A percentile compares a stretch with the other conserved stretches of the same genome.
Conservation (phyloP, 2,888 invertebrate species). For the Rhogogaster chlorosoma region DNA sequence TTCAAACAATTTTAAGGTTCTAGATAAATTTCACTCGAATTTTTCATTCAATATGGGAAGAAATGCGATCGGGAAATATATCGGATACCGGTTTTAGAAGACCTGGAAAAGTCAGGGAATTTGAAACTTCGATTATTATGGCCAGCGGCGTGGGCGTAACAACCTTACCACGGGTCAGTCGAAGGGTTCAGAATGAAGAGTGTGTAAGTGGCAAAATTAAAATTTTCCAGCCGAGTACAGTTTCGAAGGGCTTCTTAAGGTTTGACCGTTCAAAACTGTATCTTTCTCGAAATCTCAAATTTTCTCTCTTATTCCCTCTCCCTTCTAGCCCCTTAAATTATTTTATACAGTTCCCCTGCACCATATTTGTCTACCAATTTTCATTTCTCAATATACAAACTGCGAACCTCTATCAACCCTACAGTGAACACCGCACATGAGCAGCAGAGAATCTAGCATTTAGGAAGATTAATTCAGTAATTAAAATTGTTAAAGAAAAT, state of each 20-base stretch:
- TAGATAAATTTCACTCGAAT: background rate
- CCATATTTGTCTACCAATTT: no score
- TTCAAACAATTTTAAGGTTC: background rate
- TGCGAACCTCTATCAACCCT: no score
- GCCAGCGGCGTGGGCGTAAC: background rate
- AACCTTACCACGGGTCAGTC: background rate
- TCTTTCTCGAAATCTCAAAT: background rate
- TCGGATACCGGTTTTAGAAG: background rate
- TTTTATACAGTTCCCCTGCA: no score
- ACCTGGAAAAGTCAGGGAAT: background rate
- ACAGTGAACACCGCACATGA: no score
- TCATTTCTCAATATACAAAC: no score
- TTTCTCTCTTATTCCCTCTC: background rate
- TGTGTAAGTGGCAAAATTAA: background rate
- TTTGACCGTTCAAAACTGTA: background rate
- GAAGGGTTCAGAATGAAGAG: background rate
- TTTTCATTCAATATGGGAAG: background rate
- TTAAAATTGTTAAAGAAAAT: no score
- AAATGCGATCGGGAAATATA: background rate
- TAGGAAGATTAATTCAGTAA: no score
- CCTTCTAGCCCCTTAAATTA: no score
- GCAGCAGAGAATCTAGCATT: no score
- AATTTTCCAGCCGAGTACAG: background rate
- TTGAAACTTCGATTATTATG: background rate
- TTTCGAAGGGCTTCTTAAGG: background rate